Base-by-base conservation (phyloP, 2,888 invertebrate species). In the Sesia bembeciformis region DNA sequence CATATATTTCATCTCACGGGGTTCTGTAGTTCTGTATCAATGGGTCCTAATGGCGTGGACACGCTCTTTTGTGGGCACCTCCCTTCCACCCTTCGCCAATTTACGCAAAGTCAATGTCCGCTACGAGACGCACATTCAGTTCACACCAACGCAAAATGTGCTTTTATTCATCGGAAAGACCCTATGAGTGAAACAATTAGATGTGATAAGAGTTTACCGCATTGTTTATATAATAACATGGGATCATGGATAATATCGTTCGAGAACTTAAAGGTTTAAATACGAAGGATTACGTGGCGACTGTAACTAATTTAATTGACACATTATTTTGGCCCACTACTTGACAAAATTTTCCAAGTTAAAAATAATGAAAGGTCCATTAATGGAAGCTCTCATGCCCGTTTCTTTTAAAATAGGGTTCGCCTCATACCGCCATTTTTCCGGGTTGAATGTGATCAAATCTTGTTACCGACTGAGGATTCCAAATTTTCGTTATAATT, bases 21-120 rank as follows among this genome's bases (percentile, higher is more conserved):
- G 69, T 66, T 64, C 62, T 67, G 70, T 78, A 80, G 69, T 66
- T 64, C 62, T 67, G 70, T 78, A 80, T 84, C 79, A 84, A 84
- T 84, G 73, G 81, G 63, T 63, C 66, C 68, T 83, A 84, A 84
- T 84, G 76, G 78, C 69, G 74, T 67, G 77, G 76, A 78, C 77
- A 71, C 64, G 65, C 63, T 70, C 74, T 72, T 77, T 78, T 76
- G 71, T 77, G 57, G 55, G 23, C n/a, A 40, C 56, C 52, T 58
- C 62, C 58, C 58, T 59, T 58, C 62, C 63, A 64, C 70, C 67
- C 63, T 64, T 56, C 64, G 56, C 61, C 60, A 58, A 65, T 65
- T 66, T 67, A 65, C 65, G 68, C 66, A 60, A 63, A 67, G 69
- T 71, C 70, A 68, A 75, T 67, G 69, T 66, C 66, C 65, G 68